Evolutionary conservation across 2,888 invertebrate species (phyloP), one percentile per base, ranked within the genome.

Genomic region (Conomelus anceps): DNA sequence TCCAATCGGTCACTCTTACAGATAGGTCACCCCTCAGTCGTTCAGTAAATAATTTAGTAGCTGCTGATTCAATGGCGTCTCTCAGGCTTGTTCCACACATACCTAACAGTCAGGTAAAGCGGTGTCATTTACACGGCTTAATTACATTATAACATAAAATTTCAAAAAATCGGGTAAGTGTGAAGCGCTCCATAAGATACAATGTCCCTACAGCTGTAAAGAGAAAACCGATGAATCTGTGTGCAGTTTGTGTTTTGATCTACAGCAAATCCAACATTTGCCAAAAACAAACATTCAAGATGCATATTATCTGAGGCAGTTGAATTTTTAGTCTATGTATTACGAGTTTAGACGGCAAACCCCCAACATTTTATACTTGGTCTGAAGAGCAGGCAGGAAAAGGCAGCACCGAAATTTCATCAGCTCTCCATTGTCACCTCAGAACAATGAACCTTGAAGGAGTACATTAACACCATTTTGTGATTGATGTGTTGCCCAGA

Each of bases 211-310:
- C n/a, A n/a, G n/a, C n/a, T n/a, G n/a, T n/a, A 86, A 86, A 86
- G 22, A 86, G 23, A 26, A 86, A 86, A 86, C 41, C 17, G 88
- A 88, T 41, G 88, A 88, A 88, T 88, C 41, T 22, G 88, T 87
- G 22, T 22, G 22, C 23, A 86, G 86, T 86, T 23, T 86, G 23
- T 86, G 86, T 23, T 86, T 23, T 86, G 86, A 86, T 26, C 86
- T 86, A n/a, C 86, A 86, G 23, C 1, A 86, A 86, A 86, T 23
- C 23, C 22, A 86, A 86, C 26, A 86, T 23, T 24, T 86, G 29
- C 88, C 22, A 22, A 63, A 63, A 63, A 88, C 88, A 23, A 88
- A 63, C 24, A 88, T 41, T 88, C 88, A 88, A 88, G 63, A 84
- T 23, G 86, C 86, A 22, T 86, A 86, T 24, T 86, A 86, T 29